These are phyloP conservation scores for Drosophila mauritiana DNA, from an alignment of 1,140 invertebrate species.

Conservation along the genomic window DNA sequence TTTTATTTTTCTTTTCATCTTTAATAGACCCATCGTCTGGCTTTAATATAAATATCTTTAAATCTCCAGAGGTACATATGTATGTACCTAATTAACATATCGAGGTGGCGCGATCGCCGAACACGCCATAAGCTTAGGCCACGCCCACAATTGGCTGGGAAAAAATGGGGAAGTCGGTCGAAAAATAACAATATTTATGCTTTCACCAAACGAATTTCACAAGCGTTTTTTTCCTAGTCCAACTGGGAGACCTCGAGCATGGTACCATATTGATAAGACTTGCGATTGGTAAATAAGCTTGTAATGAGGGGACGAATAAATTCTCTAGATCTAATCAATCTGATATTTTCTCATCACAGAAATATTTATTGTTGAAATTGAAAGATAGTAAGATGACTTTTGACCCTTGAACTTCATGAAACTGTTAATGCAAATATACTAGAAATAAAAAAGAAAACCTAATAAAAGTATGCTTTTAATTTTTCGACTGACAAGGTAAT, in stretches of 20 bases:
- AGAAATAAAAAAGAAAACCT: too few relatives aligned
- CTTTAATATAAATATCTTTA: conserved; percentile 6
- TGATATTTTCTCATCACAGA: background rate
- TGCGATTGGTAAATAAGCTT: conserved; percentile 40
- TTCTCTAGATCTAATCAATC: background rate
- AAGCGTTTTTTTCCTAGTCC: conserved; percentile 22
- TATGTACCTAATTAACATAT: conserved; percentile 23
- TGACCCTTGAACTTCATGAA: background rate
- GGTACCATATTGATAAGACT: conserved; percentile 57
- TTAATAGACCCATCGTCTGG: conserved; percentile 4
- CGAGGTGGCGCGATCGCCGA: conserved; percentile 30
- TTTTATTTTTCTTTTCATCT: conserved; percentile 10
- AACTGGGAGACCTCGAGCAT: conserved; percentile 25
- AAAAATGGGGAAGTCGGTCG: background rate
- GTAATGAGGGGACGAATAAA: conserved; percentile 10
- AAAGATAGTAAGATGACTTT: background rate
- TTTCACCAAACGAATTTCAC: conserved; percentile 41
- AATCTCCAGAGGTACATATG: background rate
- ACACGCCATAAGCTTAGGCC: conserved; percentile 26
- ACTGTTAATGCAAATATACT: too few relatives aligned
- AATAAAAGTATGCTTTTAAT: too few relatives aligned
- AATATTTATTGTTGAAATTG: background rate
- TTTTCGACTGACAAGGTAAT: too few relatives aligned
- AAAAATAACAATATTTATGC: conserved; percentile 25
- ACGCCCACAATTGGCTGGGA: conserved; percentile 16